These are phyloP conservation scores for Raja brachyura DNA, from an alignment of 2,113 vertebrate genomes.

Conservation along the genomic window DNA sequence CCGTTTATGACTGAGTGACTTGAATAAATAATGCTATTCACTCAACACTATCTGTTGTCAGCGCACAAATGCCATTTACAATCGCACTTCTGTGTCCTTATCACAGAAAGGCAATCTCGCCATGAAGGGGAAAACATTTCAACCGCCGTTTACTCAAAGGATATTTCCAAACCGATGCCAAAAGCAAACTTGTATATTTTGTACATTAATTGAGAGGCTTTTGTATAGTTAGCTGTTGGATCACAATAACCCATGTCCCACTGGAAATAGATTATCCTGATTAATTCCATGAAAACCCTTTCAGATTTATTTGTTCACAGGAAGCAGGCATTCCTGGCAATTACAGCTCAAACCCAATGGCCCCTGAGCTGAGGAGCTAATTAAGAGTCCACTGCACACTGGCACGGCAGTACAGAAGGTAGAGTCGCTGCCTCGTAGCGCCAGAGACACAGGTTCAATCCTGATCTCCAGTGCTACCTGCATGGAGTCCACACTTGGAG, in stretches of 20 bases:
- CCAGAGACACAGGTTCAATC: no score
- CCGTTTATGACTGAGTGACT: neutral
- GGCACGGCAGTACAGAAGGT: no score
- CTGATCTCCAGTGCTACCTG: no score
- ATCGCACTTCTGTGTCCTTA: neutral
- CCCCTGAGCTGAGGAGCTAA: no score
- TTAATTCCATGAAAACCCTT: no score
- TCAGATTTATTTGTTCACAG: no score
- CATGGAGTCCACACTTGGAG: no score
- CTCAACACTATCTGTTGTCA: neutral
- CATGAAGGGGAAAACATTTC: neutral
- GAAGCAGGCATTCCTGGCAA: no score
- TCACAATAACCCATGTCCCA: neutral
- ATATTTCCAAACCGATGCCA: neutral
- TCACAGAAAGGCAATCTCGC: neutral
- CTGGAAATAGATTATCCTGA: no score
- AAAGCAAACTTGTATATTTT: neutral
- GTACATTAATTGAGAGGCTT: neutral
- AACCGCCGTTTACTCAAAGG: neutral
- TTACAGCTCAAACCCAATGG: no score
- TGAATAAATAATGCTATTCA: conserved; percentile 19
- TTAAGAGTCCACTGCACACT: no score
- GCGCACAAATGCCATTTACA: neutral
- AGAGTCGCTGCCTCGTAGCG: no score
- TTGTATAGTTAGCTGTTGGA: neutral